These are phyloP conservation scores for Papilio dardanus DNA, from an alignment of 1,140 invertebrate genomes.

Conservation along the genomic window DNA sequence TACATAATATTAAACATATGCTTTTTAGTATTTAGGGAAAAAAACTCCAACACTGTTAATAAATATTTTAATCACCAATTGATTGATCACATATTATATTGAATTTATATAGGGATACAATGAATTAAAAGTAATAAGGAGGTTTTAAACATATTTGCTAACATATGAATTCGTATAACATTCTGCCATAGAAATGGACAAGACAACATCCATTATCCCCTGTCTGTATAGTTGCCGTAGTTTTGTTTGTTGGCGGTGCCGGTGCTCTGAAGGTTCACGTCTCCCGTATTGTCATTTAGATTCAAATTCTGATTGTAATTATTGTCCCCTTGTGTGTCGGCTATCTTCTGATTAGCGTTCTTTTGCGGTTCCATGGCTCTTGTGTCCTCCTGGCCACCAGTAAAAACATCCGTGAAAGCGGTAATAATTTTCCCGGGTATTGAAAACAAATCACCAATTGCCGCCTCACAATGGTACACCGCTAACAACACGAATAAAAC, in stretches of 20 bases:
- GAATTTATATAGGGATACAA: neutral
- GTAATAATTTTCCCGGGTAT: constrained; percentile 6
- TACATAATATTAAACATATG: too few relatives aligned
- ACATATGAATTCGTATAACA: neutral
- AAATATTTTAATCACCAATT: too few relatives aligned
- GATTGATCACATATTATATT: too few relatives aligned
- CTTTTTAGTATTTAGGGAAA: too few relatives aligned
- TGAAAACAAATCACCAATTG: neutral
- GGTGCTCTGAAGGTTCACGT: neutral
- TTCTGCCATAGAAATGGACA: too few relatives aligned
- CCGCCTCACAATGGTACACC: constrained; percentile 1
- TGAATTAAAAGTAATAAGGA: neutral
- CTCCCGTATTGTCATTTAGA: constrained; percentile 8
- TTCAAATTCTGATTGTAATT: constrained; percentile 20
- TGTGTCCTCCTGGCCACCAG: neutral
- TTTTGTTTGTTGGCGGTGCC: constrained; percentile 2
- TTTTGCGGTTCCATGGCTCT: neutral
- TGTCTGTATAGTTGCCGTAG: neutral
- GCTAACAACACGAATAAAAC: constrained; percentile 2
- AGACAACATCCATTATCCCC: neutral
- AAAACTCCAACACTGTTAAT: too few relatives aligned
- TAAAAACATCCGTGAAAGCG: constrained; percentile 3
- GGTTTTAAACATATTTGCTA: neutral
- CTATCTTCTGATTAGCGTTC: neutral
- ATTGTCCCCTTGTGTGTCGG: constrained; percentile 7